These are phyloP conservation scores for Globia sparganii DNA, from an alignment of 2,888 invertebrate genomes.

Conservation along the genomic window DNA sequence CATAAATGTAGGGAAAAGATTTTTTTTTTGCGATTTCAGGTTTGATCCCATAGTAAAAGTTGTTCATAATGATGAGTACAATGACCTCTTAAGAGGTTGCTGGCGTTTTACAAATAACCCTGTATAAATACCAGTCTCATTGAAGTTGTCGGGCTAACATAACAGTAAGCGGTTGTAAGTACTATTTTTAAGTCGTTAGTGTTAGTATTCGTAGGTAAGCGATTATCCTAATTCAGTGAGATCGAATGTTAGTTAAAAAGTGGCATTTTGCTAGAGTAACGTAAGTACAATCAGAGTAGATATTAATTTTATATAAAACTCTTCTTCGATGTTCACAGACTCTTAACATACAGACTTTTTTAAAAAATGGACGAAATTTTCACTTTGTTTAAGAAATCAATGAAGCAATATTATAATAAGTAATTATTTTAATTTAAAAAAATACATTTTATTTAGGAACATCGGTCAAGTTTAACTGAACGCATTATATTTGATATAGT, in stretches of 20 bases:
- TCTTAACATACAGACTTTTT: constrained; percentile 5
- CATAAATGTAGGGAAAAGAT: no score
- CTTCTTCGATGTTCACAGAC: constrained; percentile 46
- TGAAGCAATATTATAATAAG: not conserved
- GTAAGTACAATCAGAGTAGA: constrained; percentile 71
- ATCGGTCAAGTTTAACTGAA: constrained; percentile 42
- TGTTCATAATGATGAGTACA: no score
- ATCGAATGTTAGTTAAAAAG: constrained; percentile 75
- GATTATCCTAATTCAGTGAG: constrained; percentile 76
- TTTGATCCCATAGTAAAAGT: no score
- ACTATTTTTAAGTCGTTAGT: constrained; percentile 51
- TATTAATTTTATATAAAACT: constrained; percentile 47
- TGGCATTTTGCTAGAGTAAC: constrained; percentile 80
- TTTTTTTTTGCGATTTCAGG: no score
- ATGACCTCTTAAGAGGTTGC: no score
- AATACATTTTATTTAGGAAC: constrained; percentile 15
- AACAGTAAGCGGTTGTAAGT: constrained; percentile 61
- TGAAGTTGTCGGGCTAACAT: constrained; percentile 50
- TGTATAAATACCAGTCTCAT: constrained; percentile 29
- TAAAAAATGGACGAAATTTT: not conserved
- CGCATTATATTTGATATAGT: constrained; percentile 24
- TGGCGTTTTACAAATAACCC: no score
- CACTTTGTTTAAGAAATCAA: not conserved
- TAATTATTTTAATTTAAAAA: constrained; percentile 1
- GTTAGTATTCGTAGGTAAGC: constrained; percentile 57